Conservation (phyloP, 30 jellyfish, hydroid and myxozoan genomes). For the Mastigias papua region DNA sequence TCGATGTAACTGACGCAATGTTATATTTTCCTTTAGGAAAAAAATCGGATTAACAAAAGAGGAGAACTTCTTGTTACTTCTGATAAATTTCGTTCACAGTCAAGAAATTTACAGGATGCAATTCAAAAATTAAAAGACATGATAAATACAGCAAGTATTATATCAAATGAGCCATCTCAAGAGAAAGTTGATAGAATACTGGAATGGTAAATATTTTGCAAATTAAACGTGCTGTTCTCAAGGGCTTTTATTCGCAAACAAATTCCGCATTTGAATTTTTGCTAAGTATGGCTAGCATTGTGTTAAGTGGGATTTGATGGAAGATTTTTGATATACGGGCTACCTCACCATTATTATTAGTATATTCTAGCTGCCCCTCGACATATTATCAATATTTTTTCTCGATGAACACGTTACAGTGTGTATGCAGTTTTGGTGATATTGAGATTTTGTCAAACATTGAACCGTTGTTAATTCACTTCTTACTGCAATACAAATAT, state of each 20-base stretch:
- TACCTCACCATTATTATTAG: no score
- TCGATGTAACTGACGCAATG: no score
- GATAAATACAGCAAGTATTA: constrained; percentile 60
- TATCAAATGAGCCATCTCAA: constrained; percentile 76
- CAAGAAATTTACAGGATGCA: constrained; percentile 81
- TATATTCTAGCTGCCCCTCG: no score
- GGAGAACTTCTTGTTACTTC: constrained; percentile 90
- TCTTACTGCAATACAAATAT: not conserved
- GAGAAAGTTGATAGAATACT: constrained; percentile 51
- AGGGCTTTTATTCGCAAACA: no score
- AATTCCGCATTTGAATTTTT: no score
- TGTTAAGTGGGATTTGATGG: no score
- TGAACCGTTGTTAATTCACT: not conserved
- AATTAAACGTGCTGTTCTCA: not conserved
- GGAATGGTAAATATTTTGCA: constrained; percentile 7
- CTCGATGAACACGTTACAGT: no score
- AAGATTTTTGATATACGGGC: no score
- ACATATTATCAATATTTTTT: no score
- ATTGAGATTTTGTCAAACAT: no score
- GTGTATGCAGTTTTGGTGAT: no score
- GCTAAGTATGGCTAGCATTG: no score
- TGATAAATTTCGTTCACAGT: constrained; percentile 81
- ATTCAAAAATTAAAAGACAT: constrained; percentile 60
- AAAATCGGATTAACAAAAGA: constrained; percentile 70
- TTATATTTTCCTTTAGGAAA: constrained; percentile 48